Evolutionary conservation across 2,888 invertebrate genomes (phyloP), one percentile per base, ranked within the genome.

Genomic region (Drosophila koepferae): DNA sequence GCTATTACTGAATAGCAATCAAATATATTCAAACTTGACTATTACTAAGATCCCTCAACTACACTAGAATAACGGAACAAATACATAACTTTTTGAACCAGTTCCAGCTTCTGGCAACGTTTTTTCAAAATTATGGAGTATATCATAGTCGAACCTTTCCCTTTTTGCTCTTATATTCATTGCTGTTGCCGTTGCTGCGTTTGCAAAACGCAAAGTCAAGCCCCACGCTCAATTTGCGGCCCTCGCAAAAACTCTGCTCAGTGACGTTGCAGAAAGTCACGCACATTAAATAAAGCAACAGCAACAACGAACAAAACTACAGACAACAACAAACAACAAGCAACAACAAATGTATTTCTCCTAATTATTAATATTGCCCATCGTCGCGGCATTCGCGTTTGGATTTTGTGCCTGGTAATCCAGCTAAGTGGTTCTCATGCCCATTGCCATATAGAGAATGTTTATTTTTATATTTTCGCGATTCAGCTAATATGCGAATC

Each of bases 301-400:
- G 20, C 44, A 53, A 38, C 41, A 44, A 43, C 14, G 28, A 23
- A 48, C 41, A 16, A 16, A 40, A 48, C 41, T 14, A 16, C 54
- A 34, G 28, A 48, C 20, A 46, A n/a, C 14, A 36, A 10, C 14
- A 16, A 7, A 40, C 40, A 54, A 40, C 10, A 36, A 53, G 28
- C 40, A 44, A 28, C 34, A 16, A 40, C 44, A 49, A 60, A 28
- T 54, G 41, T 69, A 53, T 69, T 74, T 67, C 54, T 67, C 23
- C 78, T 81, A 79, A 79, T 81, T 79, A 81, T 73, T 70, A 81
- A 79, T 81, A 73, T 73, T 73, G 69, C 63, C 54, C 60, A 48
- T 65, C 23, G 54, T 49, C 38, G 51, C 8, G 10, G 60, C 63
- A 63, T 41, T 73, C 68, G 61, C 34, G 34, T 48, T 43, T 67